Conservation (phyloP, 2,113 vertebrate genomes). For the Zosterops hypoxanthus region DNA sequence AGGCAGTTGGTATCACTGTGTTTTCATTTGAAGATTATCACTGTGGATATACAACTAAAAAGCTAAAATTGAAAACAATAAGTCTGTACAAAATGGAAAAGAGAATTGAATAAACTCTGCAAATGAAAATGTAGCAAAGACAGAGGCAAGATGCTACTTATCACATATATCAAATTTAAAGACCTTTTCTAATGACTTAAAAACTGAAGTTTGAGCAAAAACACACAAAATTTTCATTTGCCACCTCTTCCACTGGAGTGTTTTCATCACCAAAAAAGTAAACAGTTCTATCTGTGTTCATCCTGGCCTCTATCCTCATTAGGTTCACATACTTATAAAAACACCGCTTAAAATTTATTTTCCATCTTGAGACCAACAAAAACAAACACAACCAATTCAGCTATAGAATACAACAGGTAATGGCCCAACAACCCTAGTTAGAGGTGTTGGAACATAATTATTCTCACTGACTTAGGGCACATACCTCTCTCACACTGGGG, state of each 20-base stretch:
- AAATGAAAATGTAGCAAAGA: neutral
- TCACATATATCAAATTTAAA: neutral
- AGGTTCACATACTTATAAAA: neutral
- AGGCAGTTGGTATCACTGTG: neutral
- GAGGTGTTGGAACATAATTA: neutral
- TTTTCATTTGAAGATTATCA: constrained; percentile 6
- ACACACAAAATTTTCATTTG: neutral
- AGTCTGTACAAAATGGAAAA: neutral
- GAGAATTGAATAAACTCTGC: neutral
- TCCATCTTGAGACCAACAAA: neutral
- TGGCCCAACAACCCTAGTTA: neutral
- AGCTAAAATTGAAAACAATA: neutral
- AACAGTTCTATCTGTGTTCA: neutral
- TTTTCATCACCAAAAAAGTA: neutral
- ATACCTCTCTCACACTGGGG: constrained; percentile 99
- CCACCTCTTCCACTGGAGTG: neutral
- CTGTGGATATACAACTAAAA: neutral
- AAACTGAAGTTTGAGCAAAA: neutral
- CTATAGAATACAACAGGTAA: neutral
- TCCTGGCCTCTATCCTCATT: neutral
- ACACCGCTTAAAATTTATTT: neutral
- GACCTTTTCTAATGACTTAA: neutral
- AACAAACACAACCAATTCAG: neutral
- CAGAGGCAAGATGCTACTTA: neutral
- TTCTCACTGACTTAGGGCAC: neutral